A percentile compares a stretch with the other conserved stretches of the same genome.
These are phyloP conservation scores for Alcis repandata DNA, from an alignment of 2,888 invertebrate species.

Conservation along the genomic window DNA sequence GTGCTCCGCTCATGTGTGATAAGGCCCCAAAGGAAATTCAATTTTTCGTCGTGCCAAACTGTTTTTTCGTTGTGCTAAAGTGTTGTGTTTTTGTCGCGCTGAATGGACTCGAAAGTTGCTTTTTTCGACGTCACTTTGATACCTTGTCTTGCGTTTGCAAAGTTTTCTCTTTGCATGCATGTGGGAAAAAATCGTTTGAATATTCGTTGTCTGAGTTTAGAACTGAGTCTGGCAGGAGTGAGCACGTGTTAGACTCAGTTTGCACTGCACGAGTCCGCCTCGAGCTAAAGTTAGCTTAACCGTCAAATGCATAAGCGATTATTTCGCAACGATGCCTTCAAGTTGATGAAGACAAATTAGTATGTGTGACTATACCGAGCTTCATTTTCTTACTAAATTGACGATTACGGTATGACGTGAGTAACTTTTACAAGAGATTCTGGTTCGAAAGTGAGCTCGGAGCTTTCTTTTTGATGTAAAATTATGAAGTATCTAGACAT, in stretches of 20 bases:
- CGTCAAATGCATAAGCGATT: slow-evolving; percentile 7
- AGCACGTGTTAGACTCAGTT: too few species aligned
- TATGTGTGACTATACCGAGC: neutral
- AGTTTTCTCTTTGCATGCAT: neutral
- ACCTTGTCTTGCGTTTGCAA: neutral
- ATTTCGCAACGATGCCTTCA: slow-evolving; percentile 2
- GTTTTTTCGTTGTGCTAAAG: slow-evolving; percentile 16
- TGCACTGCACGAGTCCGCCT: neutral
- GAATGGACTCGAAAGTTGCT: slow-evolving; percentile 21
- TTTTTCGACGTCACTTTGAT: slow-evolving; percentile 2
- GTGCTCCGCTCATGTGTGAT: slow-evolving; percentile 21
- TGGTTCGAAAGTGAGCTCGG: neutral
- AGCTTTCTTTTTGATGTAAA: neutral
- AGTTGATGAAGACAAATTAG: slow-evolving; percentile 5
- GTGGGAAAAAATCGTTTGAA: neutral
- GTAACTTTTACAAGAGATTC: neutral
- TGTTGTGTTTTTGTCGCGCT: slow-evolving; percentile 25
- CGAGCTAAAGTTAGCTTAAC: neutral
- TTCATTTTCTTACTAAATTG: slow-evolving; percentile 6
- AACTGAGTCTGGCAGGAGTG: too few species aligned
- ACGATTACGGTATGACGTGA: neutral
- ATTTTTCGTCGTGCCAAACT: slow-evolving; percentile 37
- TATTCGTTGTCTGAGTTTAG: neutral
- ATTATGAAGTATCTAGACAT: neutral
- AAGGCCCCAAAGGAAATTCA: slow-evolving; percentile 41